Conservation (phyloP, 2,888 invertebrate species). For the Pachliopta kotzebuea region DNA sequence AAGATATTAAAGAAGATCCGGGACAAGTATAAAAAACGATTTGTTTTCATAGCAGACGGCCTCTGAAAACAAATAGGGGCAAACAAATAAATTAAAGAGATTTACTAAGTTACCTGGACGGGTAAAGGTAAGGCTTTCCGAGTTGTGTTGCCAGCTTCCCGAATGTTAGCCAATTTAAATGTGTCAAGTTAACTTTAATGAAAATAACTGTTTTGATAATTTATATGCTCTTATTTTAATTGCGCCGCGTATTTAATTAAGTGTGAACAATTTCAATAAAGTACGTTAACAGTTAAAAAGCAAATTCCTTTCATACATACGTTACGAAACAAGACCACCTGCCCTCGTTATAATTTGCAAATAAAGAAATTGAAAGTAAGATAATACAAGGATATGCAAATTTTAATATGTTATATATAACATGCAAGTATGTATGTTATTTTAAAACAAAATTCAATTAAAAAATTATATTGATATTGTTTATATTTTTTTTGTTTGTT, state of each 20-base stretch:
- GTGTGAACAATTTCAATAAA: not conserved
- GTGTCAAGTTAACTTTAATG: not conserved
- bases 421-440: no score
- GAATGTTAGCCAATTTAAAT: not conserved
- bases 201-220: not conserved
- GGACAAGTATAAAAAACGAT: not conserved
- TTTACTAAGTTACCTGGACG: constrained; percentile 7
- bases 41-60: constrained; percentile 9
- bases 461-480: no score
- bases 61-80: constrained; percentile 17
- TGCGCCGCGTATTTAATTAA: not conserved
- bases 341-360: no score
- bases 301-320: no score
- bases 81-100: constrained; percentile 17
- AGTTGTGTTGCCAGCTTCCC: not conserved
- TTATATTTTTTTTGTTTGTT: no score
- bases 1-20: no score
- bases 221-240: not conserved
- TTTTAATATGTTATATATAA: no score
- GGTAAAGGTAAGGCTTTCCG: constrained; percentile 18
- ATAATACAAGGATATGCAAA: no score
- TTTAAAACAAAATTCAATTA: no score
- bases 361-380: no score
- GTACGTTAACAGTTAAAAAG: not conserved
- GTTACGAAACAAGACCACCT: no score